Base-by-base conservation (phyloP, 2,797 vertebrate species). In the Huso huso region DNA sequence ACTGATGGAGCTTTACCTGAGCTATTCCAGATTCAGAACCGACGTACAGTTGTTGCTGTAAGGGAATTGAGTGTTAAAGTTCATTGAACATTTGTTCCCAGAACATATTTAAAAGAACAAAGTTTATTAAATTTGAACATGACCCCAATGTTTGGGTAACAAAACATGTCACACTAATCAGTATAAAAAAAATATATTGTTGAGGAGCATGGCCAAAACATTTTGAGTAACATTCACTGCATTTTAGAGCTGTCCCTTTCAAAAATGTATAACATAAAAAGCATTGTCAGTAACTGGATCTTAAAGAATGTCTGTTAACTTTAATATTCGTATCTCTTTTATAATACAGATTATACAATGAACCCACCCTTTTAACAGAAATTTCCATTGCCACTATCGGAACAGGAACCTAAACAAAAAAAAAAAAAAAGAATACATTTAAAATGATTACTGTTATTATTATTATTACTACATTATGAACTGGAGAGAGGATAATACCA, bases 31-130 rank as follows among this genome's bases (percentile, higher is more conserved):
- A 86, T 68, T 93, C 86, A 0, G 95, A 94, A 6, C 93, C 95
- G 69, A 99, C 70, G 0, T 96, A 99, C 51, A 99, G 88, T 75
- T 94, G 94, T 93, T 99, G 95, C 97, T 99, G 77, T 15, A 72
- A 73, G 71, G 12, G 72, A 71, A 71, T 68, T 10, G 49, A 64
- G 69, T 69, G 61, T 11, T 15, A 63, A 67, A 37, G 61, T 9
- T 0, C 12, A 10, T 10, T 66, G 12, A 48, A 55, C n/a, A 55
- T 55, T 55, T 55, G 10, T 10, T 55, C 53, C 37, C 37, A 37
- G 37, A 37, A 37, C 37, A 37, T 37, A 37, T 37, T 37, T 37
- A 37, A 37, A 37, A 37, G 4, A 37, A 37, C 37, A 0, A 37
- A 4, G 37, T 37, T 37, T 37, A 37, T 37, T 37, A 37, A 37